Evolutionary conservation across 2,888 invertebrate species (phyloP), one percentile per base, ranked within the genome.

Genomic region (Flexamia atlantica): DNA sequence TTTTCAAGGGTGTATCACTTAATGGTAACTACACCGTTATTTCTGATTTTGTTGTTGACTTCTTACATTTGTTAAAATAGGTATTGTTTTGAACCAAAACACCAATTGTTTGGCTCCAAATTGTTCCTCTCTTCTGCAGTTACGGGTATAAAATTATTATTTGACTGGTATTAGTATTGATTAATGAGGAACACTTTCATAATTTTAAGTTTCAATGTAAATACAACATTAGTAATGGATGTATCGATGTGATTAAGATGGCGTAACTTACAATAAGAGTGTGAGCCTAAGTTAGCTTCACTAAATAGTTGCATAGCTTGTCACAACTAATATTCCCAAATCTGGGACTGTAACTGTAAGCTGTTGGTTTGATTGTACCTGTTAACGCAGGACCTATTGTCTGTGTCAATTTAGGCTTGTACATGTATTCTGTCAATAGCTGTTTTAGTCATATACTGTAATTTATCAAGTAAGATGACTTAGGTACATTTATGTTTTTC

Each of bases 391-490:
- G 72, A 84, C 53, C 25, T 81, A 20, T 28, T 20, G 81, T 81
- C 53, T 64, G 64, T 64, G 64, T 64, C 64, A 28, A 64, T 76
- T 50, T 82, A 46, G 72, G 74, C 79, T 60, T 84, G 81, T 84
- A 81, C 70, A 76, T 25, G 81, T 81, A 60, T 32, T 64, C 36
- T 57, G 57, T 50, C 57, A 57, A 42, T 32, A 79, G 79, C 53
- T 79, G 74, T 80, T 42, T 68, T 81, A 83, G 74, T 84, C 79
- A 83, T 82, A 81, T 84, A 83, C 84, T 86, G 81, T 85, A 85
- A 83, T 64, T 60, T 40, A 64, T 64, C 70, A n/a, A 32, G 42
- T 70, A 70, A 72, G 82, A 70, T 82, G 50, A 82, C 72, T 82
- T 82, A 82, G 82, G 23, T 84, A 85, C 83, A 57, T 84, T 53